phyloP scores from a whole-genome alignment of 2,797 vertebrate species.

The Smutsia gigantea region DNA sequence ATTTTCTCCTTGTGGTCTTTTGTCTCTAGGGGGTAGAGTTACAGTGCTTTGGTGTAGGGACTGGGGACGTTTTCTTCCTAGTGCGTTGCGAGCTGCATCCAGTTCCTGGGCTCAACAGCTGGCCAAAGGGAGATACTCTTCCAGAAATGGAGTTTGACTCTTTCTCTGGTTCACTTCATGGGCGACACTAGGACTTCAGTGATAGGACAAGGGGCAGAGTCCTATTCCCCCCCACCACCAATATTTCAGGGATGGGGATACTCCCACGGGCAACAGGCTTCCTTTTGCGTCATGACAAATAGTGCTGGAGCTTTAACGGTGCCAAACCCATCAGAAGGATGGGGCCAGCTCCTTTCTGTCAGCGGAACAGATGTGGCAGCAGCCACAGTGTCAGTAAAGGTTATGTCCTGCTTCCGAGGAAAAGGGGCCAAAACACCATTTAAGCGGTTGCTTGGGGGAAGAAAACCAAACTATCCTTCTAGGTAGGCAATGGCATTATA shows the following conservation, averaged over 20 bases:
- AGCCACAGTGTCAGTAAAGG: conserved; percentile 75
- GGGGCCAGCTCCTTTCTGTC: conserved; percentile 18
- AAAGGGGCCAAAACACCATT: conserved; percentile 64
- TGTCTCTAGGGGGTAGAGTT: conserved; percentile 10
- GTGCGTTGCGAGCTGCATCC: neutral
- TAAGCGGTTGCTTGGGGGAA: conserved; percentile 60
- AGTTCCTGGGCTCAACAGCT: neutral
- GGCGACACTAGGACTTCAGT: neutral
- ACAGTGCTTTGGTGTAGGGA: neutral
- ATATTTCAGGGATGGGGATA: neutral
- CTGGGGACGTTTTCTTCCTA: neutral
- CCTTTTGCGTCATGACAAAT: conserved; percentile 50
- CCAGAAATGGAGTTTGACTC: neutral
- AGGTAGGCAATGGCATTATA: neutral
- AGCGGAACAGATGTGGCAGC: conserved; percentile 64
- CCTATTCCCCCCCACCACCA: neutral
- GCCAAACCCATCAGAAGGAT: conserved; percentile 43
- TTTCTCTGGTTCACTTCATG: neutral
- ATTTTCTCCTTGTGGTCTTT: conserved; percentile 22
- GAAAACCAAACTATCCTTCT: conserved; percentile 38
- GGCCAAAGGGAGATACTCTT: neutral
- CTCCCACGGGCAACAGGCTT: neutral
- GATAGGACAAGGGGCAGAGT: neutral
- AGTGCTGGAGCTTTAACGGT: conserved; percentile 40
- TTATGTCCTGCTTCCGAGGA: conserved; percentile 67